Percentiles rank a stretch among this genome's conserved stretches.
These are phyloP conservation scores for Sebastes fasciatus DNA, from an alignment of 2,113 vertebrate species.

Conservation along the genomic window DNA sequence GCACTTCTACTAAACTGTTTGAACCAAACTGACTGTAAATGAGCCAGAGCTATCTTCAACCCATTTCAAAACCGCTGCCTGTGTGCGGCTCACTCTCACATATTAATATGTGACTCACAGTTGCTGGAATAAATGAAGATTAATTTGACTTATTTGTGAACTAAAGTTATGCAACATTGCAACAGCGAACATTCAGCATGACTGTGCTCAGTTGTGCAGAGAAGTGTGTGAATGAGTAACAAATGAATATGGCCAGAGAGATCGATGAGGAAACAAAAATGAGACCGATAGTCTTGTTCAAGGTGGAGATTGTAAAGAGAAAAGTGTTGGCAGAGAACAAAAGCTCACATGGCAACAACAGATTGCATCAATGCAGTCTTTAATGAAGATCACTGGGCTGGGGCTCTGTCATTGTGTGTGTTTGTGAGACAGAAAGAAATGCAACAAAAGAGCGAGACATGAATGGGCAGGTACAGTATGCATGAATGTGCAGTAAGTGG, in stretches of 20 bases:
- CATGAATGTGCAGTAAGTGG: neutral
- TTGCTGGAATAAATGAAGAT: conserved; percentile 50
- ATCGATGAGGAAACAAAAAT: neutral
- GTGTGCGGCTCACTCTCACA: neutral
- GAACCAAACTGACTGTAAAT: neutral
- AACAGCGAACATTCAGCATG: neutral
- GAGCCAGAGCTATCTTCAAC: conserved; percentile 5
- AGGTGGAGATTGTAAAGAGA: neutral
- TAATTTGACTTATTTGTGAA: conserved; percentile 54
- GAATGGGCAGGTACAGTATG: neutral
- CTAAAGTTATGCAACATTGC: conserved; percentile 38
- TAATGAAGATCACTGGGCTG: conserved; percentile 6
- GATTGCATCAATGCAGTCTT: conserved; percentile 4
- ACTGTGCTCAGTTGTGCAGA: neutral
- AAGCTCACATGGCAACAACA: conserved; percentile 17
- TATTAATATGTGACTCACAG: conserved; percentile 47
- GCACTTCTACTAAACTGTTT: conserved; percentile 25
- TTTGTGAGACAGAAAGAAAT: neutral
- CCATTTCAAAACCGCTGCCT: conserved; percentile 16
- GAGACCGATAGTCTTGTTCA: conserved; percentile 10
- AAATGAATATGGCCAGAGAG: neutral
- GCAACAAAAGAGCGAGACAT: neutral
- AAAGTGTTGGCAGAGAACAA: neutral
- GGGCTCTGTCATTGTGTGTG: neutral
- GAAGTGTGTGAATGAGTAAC: neutral